Percentiles rank a stretch among this genome's conserved stretches.
phyloP scores from a whole-genome alignment of 2,888 invertebrate species.

The Chaetoderma sp. region DNA sequence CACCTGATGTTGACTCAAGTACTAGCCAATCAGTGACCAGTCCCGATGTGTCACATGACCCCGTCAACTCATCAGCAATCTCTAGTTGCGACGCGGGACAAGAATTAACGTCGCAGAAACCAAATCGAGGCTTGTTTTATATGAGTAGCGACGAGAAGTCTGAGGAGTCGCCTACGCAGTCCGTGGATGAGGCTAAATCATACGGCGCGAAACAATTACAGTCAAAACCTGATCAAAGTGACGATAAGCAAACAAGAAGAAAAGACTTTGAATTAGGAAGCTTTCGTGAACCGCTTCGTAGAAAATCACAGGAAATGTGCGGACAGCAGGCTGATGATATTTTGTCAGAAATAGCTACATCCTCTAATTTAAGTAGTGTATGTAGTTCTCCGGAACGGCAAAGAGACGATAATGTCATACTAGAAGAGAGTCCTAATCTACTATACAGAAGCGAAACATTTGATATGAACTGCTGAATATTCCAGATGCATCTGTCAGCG shows the following conservation, averaged over 20 bases:
- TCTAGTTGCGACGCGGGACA: not conserved
- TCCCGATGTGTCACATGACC: slow-evolving; percentile 15
- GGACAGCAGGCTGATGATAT: slow-evolving; percentile 32
- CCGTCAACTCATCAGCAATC: no score
- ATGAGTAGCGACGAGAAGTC: slow-evolving; percentile 60
- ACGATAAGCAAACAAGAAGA: not conserved
- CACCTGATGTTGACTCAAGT: not conserved
- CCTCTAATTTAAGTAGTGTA: slow-evolving; percentile 29
- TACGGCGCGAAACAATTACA: not conserved
- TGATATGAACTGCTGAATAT: no score
- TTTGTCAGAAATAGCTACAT: slow-evolving; percentile 33
- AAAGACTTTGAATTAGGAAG: not conserved
- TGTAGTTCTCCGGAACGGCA: slow-evolving; percentile 25
- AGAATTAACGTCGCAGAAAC: not conserved
- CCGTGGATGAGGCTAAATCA: no score
- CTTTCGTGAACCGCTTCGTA: not conserved
- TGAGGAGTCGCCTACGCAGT: not conserved
- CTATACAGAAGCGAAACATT: slow-evolving; percentile 27
- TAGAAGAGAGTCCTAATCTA: slow-evolving; percentile 43
- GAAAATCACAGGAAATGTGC: slow-evolving; percentile 2
- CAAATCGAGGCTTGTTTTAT: slow-evolving; percentile 45
- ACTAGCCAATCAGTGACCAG: slow-evolving; percentile 8
- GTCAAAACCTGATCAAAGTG: no score
- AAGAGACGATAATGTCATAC: slow-evolving; percentile 11
- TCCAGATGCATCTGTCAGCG: no score